Evolutionary conservation across 2,113 vertebrate species (phyloP), one percentile per base, ranked within the genome.

Genomic region (Cheilinus undulatus): DNA sequence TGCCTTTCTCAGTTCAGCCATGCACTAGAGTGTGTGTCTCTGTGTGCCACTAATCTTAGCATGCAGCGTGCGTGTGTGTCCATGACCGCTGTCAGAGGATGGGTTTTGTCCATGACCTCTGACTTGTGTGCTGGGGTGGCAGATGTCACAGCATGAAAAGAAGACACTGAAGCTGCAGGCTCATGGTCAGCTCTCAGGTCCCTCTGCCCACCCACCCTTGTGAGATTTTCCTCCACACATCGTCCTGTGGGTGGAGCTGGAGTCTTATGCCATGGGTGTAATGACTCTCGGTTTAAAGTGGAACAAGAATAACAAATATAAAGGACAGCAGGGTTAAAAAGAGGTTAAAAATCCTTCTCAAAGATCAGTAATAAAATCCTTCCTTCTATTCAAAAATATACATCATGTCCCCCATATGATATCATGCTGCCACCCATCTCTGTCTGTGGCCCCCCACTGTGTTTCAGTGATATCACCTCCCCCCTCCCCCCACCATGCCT

Each of bases 81-180:
- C 52, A 32, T 75, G 59, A 42, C 20, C 63, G 69, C 65, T 86
- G 78, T 77, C 78, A 72, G 32, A 2, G 19, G 51, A 48, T 80
- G 69, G 61, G 53, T 60, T 83, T 81, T 76, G 45, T 62, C 78
- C 20, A 1, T 79, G 82, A 86, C 78, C 84, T 83, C 64, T 84
- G 86, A 91, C 82, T 64, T 3, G 0, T 76, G 52, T 83, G 74
- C 32, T 9, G 15, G 50, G 68, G 76, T 76, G 80, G 73, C 85
- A 91, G 84, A 89, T 90, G 86, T 87, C 78, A 70, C 58, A 65
- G 78, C 36, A 28, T 69, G 82, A 78, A 62, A 74, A 73, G 45
- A 65, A 79, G 64, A 78, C 59, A 56, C 52, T 40, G 15, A 54
- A 69, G 58, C 76, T 54, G 52, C 50, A 75, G 28, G 43, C 50